Conservation (phyloP, 1,140 invertebrate species). For the Pinna nobilis region DNA sequence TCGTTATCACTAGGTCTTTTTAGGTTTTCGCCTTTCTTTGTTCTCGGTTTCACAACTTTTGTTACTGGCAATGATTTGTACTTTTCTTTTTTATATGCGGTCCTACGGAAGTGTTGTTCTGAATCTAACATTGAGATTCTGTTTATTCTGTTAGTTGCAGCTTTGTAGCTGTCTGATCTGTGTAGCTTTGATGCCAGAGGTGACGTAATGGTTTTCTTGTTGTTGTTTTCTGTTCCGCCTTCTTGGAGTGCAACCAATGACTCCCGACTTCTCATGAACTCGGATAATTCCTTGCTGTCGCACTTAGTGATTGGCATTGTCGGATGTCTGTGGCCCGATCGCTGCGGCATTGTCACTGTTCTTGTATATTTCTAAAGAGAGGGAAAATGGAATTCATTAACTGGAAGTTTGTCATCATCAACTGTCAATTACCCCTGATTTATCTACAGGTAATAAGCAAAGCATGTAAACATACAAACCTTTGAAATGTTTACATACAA, state of each 20-base stretch:
- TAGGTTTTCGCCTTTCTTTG: background rate
- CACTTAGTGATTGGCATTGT: slow-evolving; percentile 2
- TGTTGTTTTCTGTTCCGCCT: background rate
- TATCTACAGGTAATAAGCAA: too few species aligned
- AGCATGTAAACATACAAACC: too few species aligned
- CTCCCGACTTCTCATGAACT: background rate
- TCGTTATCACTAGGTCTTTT: background rate
- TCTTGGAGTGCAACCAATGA: background rate
- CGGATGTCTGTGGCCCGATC: background rate
- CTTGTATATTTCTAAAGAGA: too few species aligned
- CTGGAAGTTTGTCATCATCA: too few species aligned
- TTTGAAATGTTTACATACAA: too few species aligned
- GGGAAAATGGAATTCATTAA: too few species aligned
- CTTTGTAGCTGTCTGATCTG: slow-evolving; percentile 36
- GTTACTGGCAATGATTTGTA: slow-evolving; percentile 26
- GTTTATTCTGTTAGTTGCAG: slow-evolving; percentile 14
- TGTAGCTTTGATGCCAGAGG: too few species aligned
- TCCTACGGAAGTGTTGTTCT: slow-evolving; percentile 24
- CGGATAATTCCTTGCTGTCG: background rate
- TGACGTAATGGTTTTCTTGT: too few species aligned
- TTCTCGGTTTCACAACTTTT: background rate
- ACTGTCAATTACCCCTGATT: too few species aligned
- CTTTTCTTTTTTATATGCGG: slow-evolving; percentile 32
- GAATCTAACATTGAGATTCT: slow-evolving; percentile 9
- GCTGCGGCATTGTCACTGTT: slow-evolving; percentile 14